Conservation (phyloP, 2,888 invertebrate species). For the Drepana falcataria region DNA sequence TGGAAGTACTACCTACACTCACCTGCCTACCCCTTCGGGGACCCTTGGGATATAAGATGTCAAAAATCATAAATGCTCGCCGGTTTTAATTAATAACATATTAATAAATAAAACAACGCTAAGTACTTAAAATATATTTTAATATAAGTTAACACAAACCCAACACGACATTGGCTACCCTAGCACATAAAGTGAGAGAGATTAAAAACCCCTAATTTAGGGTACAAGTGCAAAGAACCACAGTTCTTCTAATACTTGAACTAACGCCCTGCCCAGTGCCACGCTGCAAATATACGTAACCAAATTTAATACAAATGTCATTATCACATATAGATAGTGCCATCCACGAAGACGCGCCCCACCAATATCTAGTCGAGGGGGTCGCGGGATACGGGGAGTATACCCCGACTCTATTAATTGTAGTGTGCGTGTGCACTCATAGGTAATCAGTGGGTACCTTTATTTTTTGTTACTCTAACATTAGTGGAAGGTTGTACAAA, state of each 20-base stretch:
- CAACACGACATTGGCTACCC: slow-evolving; percentile 72
- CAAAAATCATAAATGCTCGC: too few relatives aligned
- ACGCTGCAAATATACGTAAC: slow-evolving; percentile 6
- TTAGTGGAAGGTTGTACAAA: slow-evolving; percentile 10
- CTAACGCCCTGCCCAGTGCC: slow-evolving; percentile 39
- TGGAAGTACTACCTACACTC: too few relatives aligned
- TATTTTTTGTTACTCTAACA: too few relatives aligned
- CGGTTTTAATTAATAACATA: neutral
- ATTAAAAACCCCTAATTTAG: slow-evolving; percentile 77
- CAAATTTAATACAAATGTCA: slow-evolving; percentile 5
- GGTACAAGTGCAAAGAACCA: slow-evolving; percentile 76
- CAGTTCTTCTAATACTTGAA: slow-evolving; percentile 75
- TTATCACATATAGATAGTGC: too few relatives aligned
- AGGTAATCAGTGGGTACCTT: too few relatives aligned
- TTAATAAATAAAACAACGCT: slow-evolving; percentile 11
- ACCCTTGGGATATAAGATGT: too few relatives aligned
- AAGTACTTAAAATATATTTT: slow-evolving; percentile 68
- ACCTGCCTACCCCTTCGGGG: too few relatives aligned
- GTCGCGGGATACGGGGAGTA: too few relatives aligned
- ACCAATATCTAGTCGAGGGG: too few relatives aligned
- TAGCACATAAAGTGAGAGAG: slow-evolving; percentile 63
- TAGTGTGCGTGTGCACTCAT: too few relatives aligned
- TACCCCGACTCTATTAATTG: too few relatives aligned
- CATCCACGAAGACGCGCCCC: too few relatives aligned
- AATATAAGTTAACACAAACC: slow-evolving; percentile 77